Evolutionary conservation across 1,140 invertebrate genomes (phyloP).

Genomic region (Megathymus violae): DNA sequence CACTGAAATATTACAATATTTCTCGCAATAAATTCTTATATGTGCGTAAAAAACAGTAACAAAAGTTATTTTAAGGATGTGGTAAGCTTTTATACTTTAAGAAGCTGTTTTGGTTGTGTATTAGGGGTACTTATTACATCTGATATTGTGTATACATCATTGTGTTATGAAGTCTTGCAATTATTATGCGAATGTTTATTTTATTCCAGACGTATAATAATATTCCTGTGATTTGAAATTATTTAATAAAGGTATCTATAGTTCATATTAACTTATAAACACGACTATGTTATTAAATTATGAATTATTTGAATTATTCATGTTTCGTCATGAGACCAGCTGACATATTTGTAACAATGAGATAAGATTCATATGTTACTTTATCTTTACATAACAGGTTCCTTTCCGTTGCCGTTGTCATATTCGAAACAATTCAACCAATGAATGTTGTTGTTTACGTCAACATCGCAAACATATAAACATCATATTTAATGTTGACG

Average conservation of each 20-base stretch:
- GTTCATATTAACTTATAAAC: too few relatives aligned
- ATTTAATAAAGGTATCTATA: too few relatives aligned
- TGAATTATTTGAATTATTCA: too few relatives aligned
- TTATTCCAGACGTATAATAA: too few relatives aligned
- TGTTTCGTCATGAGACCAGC: too few relatives aligned
- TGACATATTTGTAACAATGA: too few relatives aligned
- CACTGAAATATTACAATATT: conserved; percentile 36
- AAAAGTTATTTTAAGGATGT: conserved; percentile 28
- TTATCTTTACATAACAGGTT: conserved; percentile 9
- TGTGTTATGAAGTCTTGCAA: too few relatives aligned
- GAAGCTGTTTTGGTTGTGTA: conserved; percentile 18
- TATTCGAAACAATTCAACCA: conserved; percentile 31
- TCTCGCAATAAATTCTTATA: conserved; percentile 35
- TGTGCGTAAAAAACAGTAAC: conserved; percentile 31
- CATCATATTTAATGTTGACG: conserved; percentile 27
- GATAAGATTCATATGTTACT: conserved; percentile 1
- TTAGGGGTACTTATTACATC: conserved; percentile 6
- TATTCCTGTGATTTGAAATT: too few relatives aligned
- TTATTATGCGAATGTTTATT: too few relatives aligned
- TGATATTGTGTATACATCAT: conserved; percentile 15
- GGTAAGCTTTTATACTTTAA: conserved; percentile 25
- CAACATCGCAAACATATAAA: conserved; percentile 1
- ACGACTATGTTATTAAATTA: too few relatives aligned
- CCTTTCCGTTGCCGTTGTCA: conserved; percentile 15
- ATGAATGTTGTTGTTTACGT: conserved; percentile 16